These are phyloP conservation scores for Sylvia atricapilla DNA, from an alignment of 2,113 vertebrate species.

Conservation along the genomic window DNA sequence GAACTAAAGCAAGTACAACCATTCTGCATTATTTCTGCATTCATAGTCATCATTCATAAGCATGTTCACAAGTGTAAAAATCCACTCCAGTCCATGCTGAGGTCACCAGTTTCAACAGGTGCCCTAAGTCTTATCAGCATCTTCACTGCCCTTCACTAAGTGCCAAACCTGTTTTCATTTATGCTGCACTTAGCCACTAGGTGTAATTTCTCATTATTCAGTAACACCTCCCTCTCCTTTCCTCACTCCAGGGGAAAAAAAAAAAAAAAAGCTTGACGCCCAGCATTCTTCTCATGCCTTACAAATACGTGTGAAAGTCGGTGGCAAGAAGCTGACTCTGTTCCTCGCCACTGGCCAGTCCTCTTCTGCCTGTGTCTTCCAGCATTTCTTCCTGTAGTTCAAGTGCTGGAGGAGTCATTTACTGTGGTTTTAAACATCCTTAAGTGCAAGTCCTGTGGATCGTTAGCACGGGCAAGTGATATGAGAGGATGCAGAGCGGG, in stretches of 20 bases:
- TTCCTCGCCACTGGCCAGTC: not conserved
- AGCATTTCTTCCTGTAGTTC: not conserved
- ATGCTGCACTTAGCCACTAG: not conserved
- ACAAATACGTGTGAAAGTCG: not conserved
- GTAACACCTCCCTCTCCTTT: not conserved
- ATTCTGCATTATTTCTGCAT: not conserved
- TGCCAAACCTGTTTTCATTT: not conserved
- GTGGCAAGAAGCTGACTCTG: not conserved
- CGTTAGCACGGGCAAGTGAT: not conserved
- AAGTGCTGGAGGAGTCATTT: not conserved
- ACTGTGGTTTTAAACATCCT: not conserved
- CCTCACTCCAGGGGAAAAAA: not conserved
- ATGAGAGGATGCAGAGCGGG: not conserved
- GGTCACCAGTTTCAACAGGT: not conserved
- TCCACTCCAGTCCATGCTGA: not conserved
- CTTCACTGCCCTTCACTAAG: not conserved
- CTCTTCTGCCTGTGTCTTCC: not conserved
- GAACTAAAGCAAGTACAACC: not conserved
- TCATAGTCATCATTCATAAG: not conserved
- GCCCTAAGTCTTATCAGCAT: not conserved
- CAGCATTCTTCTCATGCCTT: constrained; percentile 28
- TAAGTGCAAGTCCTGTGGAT: not conserved
- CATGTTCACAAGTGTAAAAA: not conserved
- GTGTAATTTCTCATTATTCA: not conserved
- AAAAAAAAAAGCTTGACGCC: not conserved